A percentile compares a stretch with the other conserved stretches of the same genome.
Conservation (phyloP, 2,797 vertebrate species). For the Sebastes minor region DNA sequence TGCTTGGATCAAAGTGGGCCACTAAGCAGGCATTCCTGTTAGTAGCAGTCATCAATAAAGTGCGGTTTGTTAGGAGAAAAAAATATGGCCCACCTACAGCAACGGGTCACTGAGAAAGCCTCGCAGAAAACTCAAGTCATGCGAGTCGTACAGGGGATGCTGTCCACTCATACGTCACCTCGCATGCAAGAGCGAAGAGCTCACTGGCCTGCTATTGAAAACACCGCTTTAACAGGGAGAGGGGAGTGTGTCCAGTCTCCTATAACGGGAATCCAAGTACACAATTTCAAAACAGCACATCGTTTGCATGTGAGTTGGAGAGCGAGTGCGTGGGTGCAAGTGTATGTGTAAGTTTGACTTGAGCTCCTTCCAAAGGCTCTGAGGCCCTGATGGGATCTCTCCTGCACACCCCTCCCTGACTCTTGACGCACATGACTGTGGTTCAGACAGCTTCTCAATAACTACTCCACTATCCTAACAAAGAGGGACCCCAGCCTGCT, state of each 20-base stretch:
- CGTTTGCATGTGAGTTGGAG: constrained; percentile 28
- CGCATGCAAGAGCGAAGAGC: constrained; percentile 52
- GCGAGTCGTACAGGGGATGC: constrained; percentile 22
- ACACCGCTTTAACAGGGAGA: constrained; percentile 38
- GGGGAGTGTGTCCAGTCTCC: constrained; percentile 37
- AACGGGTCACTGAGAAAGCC: constrained; percentile 37
- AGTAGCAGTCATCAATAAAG: constrained; percentile 49
- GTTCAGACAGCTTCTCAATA: constrained; percentile 61
- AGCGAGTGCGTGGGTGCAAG: constrained; percentile 14
- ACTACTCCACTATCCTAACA: constrained; percentile 62
- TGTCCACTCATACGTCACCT: constrained; percentile 56
- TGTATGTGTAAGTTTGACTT: constrained; percentile 48
- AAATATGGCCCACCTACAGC: constrained; percentile 50
- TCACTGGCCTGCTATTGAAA: constrained; percentile 52
- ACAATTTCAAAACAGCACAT: constrained; percentile 47
- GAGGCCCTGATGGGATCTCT: constrained; percentile 51
- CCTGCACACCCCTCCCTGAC: constrained; percentile 52
- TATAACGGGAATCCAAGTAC: constrained; percentile 40
- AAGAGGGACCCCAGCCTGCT: constrained; percentile 53
- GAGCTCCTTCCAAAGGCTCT: constrained; percentile 55
- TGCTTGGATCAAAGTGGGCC: constrained; percentile 10
- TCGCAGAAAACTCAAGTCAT: constrained; percentile 44
- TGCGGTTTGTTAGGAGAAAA: constrained; percentile 49
- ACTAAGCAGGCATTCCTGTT: constrained; percentile 41
- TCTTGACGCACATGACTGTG: constrained; percentile 50